Base-by-base conservation (phyloP, 2,113 vertebrate species). In the Hydrolagus affinis region DNA sequence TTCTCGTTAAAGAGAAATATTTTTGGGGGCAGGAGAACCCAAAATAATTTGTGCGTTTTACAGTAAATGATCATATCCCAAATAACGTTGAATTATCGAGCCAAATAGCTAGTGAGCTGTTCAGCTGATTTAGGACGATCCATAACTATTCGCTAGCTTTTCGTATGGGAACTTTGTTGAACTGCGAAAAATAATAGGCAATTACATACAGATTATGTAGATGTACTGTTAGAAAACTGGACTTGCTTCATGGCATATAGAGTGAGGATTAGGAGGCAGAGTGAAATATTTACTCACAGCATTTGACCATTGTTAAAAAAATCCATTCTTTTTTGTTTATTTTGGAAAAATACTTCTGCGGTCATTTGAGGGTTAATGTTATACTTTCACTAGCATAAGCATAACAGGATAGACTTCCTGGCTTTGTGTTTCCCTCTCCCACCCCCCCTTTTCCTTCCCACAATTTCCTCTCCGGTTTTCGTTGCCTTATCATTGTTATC, bases 151-250 rank as follows among this genome's bases (percentile, higher is more conserved):
- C 30, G 78, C 17, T 83, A 25, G n/a, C 62, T 44, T 62, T 32
- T 28, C 17, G 15, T 28, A 10, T 28, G 25, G 25, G 64, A 30
- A 83, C 17, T 30, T 83, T 66, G 30, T 62, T 62, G 10, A 83
- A 10, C 25, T 30, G 25, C 25, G 15, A 8, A 66, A 83, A 19
- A 25, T 64, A 83, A 64, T 66, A 15, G 60, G 25, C 30, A 66
- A 83, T 83, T 83, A 66, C 19, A 17, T 83, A 30, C 30, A 80
- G n/a, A 64, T 80, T 64, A 83, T 30, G 8, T 83, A 28, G 60
- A 28, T 32, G 19, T 44, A 44, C 44, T 19, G 59, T 83, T 83
- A 28, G 77, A 66, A 44, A 83, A 28, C 77, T 83, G 25, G 15
- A 83, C 44, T 44, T 44, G 44, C 44, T 44, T 44, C 44, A 44